Base-by-base conservation (phyloP, 2,888 invertebrate genomes). In the Drosophila percnosoma region DNA sequence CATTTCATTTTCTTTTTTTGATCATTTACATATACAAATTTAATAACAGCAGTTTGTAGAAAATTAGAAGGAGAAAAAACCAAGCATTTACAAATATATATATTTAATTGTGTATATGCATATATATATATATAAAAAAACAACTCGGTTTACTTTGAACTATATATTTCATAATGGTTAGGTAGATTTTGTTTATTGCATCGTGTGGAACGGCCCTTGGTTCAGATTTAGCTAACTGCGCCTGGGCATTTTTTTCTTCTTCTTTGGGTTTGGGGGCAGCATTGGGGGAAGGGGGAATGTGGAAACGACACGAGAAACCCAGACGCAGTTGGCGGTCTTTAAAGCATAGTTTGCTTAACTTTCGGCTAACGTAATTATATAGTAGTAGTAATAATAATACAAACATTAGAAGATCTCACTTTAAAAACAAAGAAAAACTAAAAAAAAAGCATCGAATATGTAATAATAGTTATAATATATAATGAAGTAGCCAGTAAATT, bases 351-450 rank as follows among this genome's bases (percentile, higher is more conserved):
- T 42, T 33, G 59, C 33, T 27, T 27, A 40, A 40, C 21, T 65
- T 34, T 36, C 48, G 51, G 45, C 64, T 64, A 65, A 40, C 62
- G 42, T 62, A 45, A 61, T 15, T 8, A 55, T 51, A 59, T 55
- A 55, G 36, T 66, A 55, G 36, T 66, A 65, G 31, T 53, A 60
- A 71, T 73, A 76, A 69, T 74, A 77, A 78, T 78, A 72, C 78
- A 71, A 64, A 62, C 48, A 59, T 48, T 4, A 59, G 45, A 54
- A 65, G 53, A 61, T 18, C 49, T 31, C 62, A 42, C 27, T 55
- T 40, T 31, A 45, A 45, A 36, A 42, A 33, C 33, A 51, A 11
- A 33, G 27, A 55, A 31, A 53, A 45, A 53, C 27, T 45, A 36
- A 34, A 24, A 29, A 24, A 27, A 27, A 29, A 55, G 52, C 5